Base-by-base conservation (phyloP, 2,888 invertebrate species). In the Cylloceria caligata region DNA sequence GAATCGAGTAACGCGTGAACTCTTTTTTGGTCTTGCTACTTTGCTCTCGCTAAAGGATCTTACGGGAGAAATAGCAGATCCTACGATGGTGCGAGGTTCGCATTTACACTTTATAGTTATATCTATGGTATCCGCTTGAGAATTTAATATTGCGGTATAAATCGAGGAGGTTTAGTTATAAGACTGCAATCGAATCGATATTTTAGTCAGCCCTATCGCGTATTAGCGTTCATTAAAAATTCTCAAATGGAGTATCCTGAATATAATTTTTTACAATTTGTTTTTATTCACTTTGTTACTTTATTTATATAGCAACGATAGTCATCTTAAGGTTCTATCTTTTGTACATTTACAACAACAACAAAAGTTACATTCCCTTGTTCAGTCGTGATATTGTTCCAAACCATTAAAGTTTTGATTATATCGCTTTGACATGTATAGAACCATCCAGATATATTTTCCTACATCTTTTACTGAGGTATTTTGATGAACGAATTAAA, bases 1-100 rank as follows among this genome's bases (percentile, higher is more conserved):
- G 64, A 65, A 75, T 80, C 64, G 69, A 36, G 52, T 42, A 52
- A 45, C 45, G 45, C 21, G 52, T 19, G 45, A 57, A 34, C 13
- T 52, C 60, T 64, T 49, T 27, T 34, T 65, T 45, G 30, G 60
- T 39, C 27, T 71, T 55, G 64, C 24, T 5, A 21, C 42, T 52
- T n/a, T n/a, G n/a, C 62, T 13, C 30, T 57, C 27, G 13, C 27
- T n/a, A 9, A 19, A 24, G 24, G 55, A 57, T 64, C 30, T 60
- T 65, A 30, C 49, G 39, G 34, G 36, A 7, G 36, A 11, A 30
- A 62, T 39, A 62, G 27, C 39, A 36, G 60, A 67, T 79, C 24
- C 39, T 13, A 11, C 4, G 5, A 52, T 45, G 55, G 36, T 3
- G 72, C 19, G 27, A 52, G 68, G 21, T 34, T 36, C 11, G 21